These are phyloP conservation scores for Pseudomyrmex cubaensis DNA, from an alignment of 1,140 invertebrate genomes.

Conservation along the genomic window DNA sequence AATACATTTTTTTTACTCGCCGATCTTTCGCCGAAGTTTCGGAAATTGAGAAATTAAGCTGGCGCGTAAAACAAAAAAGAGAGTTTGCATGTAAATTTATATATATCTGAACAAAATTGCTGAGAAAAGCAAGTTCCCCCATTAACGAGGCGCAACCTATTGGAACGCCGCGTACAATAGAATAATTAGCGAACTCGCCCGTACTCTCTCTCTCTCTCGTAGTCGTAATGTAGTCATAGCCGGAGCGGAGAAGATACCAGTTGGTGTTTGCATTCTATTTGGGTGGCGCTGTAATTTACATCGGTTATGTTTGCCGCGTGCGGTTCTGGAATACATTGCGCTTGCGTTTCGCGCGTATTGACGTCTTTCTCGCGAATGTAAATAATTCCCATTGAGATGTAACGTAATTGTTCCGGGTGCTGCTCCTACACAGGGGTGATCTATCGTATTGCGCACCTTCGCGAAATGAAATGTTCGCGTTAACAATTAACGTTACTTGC, in stretches of 20 bases:
- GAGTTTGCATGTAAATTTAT: slow-evolving; percentile 3
- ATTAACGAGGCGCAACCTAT: slow-evolving; percentile 37
- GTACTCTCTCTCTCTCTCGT: not conserved
- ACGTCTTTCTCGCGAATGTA: slow-evolving; percentile 56
- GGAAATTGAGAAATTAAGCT: not conserved
- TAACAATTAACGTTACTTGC: slow-evolving; percentile 29
- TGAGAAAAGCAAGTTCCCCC: not conserved
- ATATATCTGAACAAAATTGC: not conserved
- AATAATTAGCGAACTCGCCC: slow-evolving; percentile 44
- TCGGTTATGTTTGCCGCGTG: slow-evolving; percentile 49
- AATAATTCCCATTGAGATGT: slow-evolving; percentile 55
- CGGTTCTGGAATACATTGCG: not conserved
- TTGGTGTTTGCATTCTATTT: slow-evolving; percentile 55
- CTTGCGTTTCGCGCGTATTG: slow-evolving; percentile 14
- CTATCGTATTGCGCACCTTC: slow-evolving; percentile 29
- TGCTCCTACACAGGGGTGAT: slow-evolving; percentile 12
- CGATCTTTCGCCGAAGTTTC: not conserved
- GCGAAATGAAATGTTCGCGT: slow-evolving; percentile 35
- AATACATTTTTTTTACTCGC: not conserved
- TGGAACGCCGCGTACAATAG: slow-evolving; percentile 27
- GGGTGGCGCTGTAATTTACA: slow-evolving; percentile 39
- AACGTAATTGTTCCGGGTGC: slow-evolving; percentile 47
- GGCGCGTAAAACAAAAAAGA: not conserved
- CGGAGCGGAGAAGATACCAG: slow-evolving; percentile 26
- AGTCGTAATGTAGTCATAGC: slow-evolving; percentile 51